These are phyloP conservation scores for Progne subis DNA, from an alignment of 2,113 vertebrate genomes.

Conservation along the genomic window DNA sequence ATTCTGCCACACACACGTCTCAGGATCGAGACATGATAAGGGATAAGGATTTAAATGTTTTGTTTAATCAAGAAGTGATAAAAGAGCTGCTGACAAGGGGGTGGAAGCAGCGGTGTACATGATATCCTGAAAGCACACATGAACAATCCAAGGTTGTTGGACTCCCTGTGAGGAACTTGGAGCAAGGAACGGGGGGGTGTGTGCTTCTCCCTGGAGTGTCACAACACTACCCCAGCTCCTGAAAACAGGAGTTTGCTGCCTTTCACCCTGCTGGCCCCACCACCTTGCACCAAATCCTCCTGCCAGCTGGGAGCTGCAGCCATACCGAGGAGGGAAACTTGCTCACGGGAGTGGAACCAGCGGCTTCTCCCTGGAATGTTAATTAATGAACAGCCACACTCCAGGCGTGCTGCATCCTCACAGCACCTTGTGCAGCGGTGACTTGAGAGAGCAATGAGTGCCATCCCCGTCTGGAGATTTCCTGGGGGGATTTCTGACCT, in stretches of 20 bases:
- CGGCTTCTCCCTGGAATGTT: not conserved
- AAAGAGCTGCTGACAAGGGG: not conserved
- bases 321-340: not conserved
- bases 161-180: not conserved
- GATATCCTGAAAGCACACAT: not conserved
- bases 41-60: not conserved
- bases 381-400: not conserved
- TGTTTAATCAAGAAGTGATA: not conserved
- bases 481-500: not conserved
- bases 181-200: not conserved
- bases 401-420: not conserved
- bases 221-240: not conserved
- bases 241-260: not conserved
- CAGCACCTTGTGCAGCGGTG: not conserved
- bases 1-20: not conserved
- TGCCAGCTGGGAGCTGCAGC: not conserved
- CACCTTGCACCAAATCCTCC: not conserved
- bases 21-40: not conserved
- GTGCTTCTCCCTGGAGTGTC: no score
- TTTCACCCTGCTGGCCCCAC: not conserved
- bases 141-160: fast-evolving
- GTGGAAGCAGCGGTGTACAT: not conserved
- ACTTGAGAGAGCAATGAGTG: not conserved
- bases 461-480: not conserved
- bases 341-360: not conserved